Conservation (phyloP, 35 echinoderm and acorn worm species). For the Stichopus chloronotus region DNA sequence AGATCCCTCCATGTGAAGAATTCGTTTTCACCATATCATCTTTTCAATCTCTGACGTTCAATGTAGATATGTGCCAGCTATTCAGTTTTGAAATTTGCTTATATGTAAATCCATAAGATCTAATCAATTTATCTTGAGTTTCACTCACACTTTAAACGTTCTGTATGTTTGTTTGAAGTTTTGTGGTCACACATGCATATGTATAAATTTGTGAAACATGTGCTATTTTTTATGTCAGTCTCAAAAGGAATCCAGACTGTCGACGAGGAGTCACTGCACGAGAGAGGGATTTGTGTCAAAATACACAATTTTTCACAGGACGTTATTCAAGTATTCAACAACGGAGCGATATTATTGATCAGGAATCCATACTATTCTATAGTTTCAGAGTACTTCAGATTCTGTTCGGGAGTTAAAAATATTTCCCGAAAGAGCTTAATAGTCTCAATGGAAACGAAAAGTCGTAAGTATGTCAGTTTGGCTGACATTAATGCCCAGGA, state of each 20-base stretch:
- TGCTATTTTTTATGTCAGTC: not conserved
- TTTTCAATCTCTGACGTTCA: too few relatives aligned
- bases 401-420: not conserved
- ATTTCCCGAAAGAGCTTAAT: not conserved
- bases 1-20: too few relatives aligned
- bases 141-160: too few relatives aligned
- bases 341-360: not conserved
- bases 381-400: conserved; percentile 22
- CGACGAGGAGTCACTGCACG: not conserved
- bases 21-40: too few relatives aligned
- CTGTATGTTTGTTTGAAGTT: too few relatives aligned
- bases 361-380: not conserved
- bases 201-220: not conserved
- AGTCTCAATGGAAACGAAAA: not conserved
- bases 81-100: too few relatives aligned
- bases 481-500: not conserved
- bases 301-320: not conserved
- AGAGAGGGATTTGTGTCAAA: conserved; percentile 9
- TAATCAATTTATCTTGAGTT: too few relatives aligned
- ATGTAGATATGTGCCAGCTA: too few relatives aligned
- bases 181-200: too few relatives aligned
- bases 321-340: not conserved
- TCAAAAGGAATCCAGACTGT: not conserved
- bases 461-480: not conserved
- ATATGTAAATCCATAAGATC: too few relatives aligned